Percentiles rank a stretch among this genome's conserved stretches.
These are phyloP conservation scores for Pseudococcus longispinus DNA, from an alignment of 2,888 invertebrate genomes.

Conservation along the genomic window DNA sequence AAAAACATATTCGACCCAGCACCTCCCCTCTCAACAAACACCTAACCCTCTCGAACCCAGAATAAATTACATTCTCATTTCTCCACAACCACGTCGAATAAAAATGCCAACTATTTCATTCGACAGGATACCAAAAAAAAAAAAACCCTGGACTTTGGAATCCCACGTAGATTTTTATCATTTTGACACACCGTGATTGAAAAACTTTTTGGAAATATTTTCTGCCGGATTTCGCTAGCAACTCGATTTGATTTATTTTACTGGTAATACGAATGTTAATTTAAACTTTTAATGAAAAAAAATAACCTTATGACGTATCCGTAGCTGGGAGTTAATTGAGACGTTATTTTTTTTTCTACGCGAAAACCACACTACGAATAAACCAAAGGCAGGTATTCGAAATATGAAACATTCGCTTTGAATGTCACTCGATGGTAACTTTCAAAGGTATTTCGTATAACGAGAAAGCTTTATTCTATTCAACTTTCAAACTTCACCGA, in stretches of 20 bases:
- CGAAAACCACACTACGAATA: background rate
- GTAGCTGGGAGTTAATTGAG: background rate
- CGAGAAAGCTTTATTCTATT: background rate
- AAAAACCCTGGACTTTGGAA: background rate
- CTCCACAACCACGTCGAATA: background rate
- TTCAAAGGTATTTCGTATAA: background rate
- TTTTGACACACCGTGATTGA: background rate
- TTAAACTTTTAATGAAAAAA: background rate
- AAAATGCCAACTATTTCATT: background rate
- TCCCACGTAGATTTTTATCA: slow-evolving; percentile 5
- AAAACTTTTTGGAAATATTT: background rate
- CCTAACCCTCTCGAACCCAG: background rate
- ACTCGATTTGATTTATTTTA: background rate
- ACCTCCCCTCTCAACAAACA: background rate
- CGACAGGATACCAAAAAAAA: background rate
- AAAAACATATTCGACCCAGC: no score
- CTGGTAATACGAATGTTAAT: background rate
- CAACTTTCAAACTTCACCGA: background rate
- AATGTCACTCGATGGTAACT: background rate
- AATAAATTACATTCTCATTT: slow-evolving; percentile 11
- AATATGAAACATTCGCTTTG: background rate
- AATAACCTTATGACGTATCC: no score
- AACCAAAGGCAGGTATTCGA: background rate
- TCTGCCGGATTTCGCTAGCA: background rate
- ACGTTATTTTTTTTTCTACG: background rate